Base-by-base conservation (phyloP, 2,888 invertebrate species). In the Sericinus montela region DNA sequence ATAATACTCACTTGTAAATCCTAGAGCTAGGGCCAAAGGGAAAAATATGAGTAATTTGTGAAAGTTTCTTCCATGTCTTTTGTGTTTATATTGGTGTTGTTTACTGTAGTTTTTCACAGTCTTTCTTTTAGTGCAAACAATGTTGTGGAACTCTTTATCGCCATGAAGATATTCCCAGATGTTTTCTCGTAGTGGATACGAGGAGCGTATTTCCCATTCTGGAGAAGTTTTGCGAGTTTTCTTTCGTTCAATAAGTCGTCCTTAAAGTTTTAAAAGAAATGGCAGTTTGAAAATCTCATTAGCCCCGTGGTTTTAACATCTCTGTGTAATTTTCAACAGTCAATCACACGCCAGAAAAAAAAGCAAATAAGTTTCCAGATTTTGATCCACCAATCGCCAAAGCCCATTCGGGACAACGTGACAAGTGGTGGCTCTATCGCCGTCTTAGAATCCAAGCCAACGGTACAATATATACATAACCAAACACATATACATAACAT, bases 151-250 rank as follows among this genome's bases (percentile, higher is more conserved):
- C 41, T 58, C 51, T 52, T 62, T 71, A 56, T 68, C 65, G 59
- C 75, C 75, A 58, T 75, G 64, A 30, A 77, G 68, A 67, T 80
- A 78, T 63, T 83, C 79, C 77, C 80, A 78, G 63, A 79, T 77
- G 73, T 79, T 79, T 62, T 70, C 72, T 43, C 77, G 75, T 61
- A 73, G 60, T 54, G 76, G 76, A 64, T 75, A 74, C 58, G 69
- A 69, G 53, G 81, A 80, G 66, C 72, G 75, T 62, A 71, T 72
- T 69, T 75, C 76, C 73, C 75, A 71, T 50, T 68, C 62, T 36
- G 58, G 52, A 46, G 67, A 60, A 54, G 67, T 68, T 51, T 67
- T 69, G 34, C 67, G 68, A 67, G 72, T 81, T 38, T 49, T 54
- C 62, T 68, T 76, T 55, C 61, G 69, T 58, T 69, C 72, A 55